Conservation (phyloP, 1,140 invertebrate species). For the Copidosoma floridanum region DNA sequence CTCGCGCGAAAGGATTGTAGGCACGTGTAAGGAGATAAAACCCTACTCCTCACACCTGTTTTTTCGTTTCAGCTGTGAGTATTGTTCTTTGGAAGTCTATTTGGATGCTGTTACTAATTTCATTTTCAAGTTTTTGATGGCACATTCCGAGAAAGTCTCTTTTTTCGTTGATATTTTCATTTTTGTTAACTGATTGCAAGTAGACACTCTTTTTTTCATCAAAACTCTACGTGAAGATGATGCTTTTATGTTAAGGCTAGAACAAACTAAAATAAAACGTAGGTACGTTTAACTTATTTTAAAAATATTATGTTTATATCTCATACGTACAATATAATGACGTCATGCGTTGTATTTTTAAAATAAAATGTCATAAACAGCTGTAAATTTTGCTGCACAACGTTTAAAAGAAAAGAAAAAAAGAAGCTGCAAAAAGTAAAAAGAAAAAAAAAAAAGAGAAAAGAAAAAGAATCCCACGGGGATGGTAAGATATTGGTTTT, state of each 20-base stretch:
- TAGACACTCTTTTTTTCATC: too few species aligned
- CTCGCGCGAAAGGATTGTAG: slow-evolving; percentile 14
- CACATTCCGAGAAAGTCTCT: too few species aligned
- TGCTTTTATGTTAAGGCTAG: too few species aligned
- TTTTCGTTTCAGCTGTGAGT: slow-evolving; percentile 2
- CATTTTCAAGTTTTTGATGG: too few species aligned
- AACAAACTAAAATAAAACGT: too few species aligned
- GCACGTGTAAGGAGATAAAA: slow-evolving; percentile 9
- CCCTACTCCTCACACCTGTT: neutral
- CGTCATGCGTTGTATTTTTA: neutral
- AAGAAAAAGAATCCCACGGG: slow-evolving; percentile 43
- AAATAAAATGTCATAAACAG: neutral
- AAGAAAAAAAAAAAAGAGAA: slow-evolving; percentile 27
- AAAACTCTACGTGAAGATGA: too few species aligned
- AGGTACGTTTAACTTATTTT: too few species aligned
- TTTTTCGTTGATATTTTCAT: too few species aligned
- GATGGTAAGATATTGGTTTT: slow-evolving; percentile 56
- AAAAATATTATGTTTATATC: too few species aligned
- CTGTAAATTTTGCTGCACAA: neutral
- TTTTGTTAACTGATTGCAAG: too few species aligned
- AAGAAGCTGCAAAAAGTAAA: slow-evolving; percentile 21
- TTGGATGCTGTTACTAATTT: too few species aligned
- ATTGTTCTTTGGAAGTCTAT: slow-evolving; percentile 24
- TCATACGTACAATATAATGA: too few species aligned
- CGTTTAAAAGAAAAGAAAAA: neutral